A percentile compares a stretch with the other conserved stretches of the same genome.
Evolutionary conservation across 2,113 vertebrate species (phyloP).

Genomic region (Suricata suricatta): DNA sequence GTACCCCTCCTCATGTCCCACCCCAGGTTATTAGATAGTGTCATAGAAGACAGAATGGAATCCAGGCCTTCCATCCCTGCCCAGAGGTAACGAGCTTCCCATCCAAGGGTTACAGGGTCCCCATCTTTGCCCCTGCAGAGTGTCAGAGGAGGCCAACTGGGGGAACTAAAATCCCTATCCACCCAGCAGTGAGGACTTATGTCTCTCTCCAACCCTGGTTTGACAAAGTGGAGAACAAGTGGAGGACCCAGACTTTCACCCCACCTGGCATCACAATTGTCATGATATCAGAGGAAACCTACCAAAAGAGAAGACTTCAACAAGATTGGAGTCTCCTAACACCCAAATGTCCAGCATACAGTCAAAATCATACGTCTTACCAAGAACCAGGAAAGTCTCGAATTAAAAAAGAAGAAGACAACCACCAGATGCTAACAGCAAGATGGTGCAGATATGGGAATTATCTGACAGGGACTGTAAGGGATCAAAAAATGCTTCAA

Average conservation of each 20-base stretch:
- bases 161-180: neutral
- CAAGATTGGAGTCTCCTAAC: neutral
- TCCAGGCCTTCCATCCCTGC: neutral
- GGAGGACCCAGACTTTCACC: neutral
- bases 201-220: no score
- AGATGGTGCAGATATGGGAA: neutral
- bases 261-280: neutral
- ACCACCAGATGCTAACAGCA: neutral
- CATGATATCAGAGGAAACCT: neutral
- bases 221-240: neutral
- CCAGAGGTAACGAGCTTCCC: neutral
- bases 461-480: neutral
- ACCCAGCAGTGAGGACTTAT: neutral
- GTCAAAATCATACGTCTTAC: neutral
- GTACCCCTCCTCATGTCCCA: neutral
- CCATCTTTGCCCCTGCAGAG: neutral
- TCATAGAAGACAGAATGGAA: neutral
- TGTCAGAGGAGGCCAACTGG: neutral
- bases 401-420: neutral
- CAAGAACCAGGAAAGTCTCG: neutral
- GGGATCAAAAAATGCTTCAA: neutral
- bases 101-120: neutral
- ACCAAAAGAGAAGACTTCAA: neutral
- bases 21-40: neutral
- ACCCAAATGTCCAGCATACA: neutral